Evolutionary conservation across 2,113 vertebrate species (phyloP).

Genomic region (Austrofundulus limnaeus): DNA sequence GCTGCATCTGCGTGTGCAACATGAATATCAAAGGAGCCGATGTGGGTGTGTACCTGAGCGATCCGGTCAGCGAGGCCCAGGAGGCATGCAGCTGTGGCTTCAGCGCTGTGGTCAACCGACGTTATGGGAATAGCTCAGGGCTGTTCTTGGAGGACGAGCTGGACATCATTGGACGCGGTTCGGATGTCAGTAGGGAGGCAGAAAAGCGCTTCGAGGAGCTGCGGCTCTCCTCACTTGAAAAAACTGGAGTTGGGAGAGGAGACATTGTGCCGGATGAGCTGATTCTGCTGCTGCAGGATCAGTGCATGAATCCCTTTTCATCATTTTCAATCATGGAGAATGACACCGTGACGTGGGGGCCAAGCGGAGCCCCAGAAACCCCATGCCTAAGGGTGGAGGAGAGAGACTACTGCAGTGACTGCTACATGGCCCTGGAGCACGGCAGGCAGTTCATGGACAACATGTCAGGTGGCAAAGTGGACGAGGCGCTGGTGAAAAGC

Average conservation of each 20-base stretch:
- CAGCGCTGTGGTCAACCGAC: constrained; percentile 96
- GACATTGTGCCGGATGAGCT: constrained; percentile 91
- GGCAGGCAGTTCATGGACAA: constrained; percentile 99
- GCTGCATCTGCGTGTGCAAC: constrained; percentile 98
- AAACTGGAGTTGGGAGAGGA: constrained; percentile 80
- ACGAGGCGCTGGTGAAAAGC: constrained; percentile 94
- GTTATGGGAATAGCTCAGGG: constrained; percentile 93
- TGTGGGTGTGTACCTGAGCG: constrained; percentile 95
- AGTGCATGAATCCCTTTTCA: constrained; percentile 96
- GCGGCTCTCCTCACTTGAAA: constrained; percentile 82
- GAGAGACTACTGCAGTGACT: constrained; percentile 93
- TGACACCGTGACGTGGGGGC: constrained; percentile 70
- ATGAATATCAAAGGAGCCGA: constrained; percentile 99
- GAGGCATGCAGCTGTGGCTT: constrained; percentile 94
- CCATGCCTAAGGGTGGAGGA: constrained; percentile 90
- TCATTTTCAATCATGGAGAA: constrained; percentile 87
- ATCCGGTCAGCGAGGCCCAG: constrained; percentile 88
- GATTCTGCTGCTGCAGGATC: constrained; percentile 93
- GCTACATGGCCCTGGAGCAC: constrained; percentile 96
- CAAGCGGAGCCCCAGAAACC: constrained; percentile 67
- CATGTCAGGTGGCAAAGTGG: constrained; percentile 98
- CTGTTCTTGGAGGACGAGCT: constrained; percentile 98
- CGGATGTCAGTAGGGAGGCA: constrained; percentile 90
- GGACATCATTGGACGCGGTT: constrained; percentile 93
- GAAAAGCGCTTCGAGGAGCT: constrained; percentile 94